A percentile compares a stretch with the other conserved stretches of the same genome.
Evolutionary conservation across 2,797 vertebrate species (phyloP).

Genomic region (Carcharodon carcharias): DNA sequence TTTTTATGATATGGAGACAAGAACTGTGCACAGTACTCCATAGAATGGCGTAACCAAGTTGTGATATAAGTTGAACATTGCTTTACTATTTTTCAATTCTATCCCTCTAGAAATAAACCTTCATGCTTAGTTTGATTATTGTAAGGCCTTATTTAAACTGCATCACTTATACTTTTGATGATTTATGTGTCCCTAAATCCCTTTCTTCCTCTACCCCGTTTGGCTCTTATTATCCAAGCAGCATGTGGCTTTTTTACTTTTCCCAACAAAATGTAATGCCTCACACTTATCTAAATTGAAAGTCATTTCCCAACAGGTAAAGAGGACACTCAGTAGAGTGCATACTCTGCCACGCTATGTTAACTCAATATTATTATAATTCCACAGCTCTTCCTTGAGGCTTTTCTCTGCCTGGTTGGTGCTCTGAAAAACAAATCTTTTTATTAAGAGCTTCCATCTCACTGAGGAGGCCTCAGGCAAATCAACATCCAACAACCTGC

Average conservation of each 20-base stretch:
- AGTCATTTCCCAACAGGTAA: too few relatives aligned
- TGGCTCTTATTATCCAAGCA: neutral
- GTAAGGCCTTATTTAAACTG: neutral
- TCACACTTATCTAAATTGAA: neutral
- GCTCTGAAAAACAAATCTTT: too few relatives aligned
- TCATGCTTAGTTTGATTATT: neutral
- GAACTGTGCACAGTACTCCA: neutral
- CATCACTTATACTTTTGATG: neutral
- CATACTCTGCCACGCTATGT: too few relatives aligned
- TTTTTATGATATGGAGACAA: neutral
- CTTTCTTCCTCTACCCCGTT: neutral
- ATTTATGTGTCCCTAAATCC: neutral
- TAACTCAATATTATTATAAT: too few relatives aligned
- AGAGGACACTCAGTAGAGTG: too few relatives aligned
- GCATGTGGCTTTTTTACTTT: neutral
- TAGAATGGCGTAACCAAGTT: neutral
- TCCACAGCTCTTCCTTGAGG: too few relatives aligned
- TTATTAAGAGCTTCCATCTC: too few relatives aligned
- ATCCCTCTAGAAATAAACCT: neutral
- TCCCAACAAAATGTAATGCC: neutral
- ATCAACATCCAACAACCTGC: too few relatives aligned
- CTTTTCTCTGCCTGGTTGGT: too few relatives aligned
- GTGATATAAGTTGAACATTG: neutral
- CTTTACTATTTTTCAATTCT: neutral
- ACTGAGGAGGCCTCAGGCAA: too few relatives aligned